Conservation (phyloP, 2,797 vertebrate species). For the Semaprochilodus insignis region DNA sequence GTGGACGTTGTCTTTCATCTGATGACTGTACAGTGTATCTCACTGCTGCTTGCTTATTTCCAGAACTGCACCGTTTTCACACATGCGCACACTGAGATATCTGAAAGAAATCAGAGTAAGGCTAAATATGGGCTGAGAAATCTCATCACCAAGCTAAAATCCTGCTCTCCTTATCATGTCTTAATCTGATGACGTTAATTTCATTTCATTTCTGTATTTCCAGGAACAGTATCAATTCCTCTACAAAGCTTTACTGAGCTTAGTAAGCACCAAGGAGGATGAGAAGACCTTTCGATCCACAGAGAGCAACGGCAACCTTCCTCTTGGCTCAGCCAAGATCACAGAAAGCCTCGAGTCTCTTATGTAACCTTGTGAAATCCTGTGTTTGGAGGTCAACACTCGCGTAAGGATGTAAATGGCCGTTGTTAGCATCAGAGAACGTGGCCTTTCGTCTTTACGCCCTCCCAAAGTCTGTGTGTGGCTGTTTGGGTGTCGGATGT, state of each 20-base stretch:
- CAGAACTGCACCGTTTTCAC: no score
- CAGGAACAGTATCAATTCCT: constrained; percentile 97
- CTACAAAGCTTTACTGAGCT: constrained; percentile 92
- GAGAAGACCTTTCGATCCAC: constrained; percentile 86
- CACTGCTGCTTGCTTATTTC: no score
- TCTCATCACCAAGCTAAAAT: no score
- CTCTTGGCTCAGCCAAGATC: constrained; percentile 80
- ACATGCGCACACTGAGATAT: no score
- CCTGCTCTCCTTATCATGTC: no score
- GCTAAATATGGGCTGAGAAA: no score
- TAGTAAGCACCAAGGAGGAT: constrained; percentile 93
- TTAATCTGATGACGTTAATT: no score
- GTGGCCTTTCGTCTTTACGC: constrained; percentile 43
- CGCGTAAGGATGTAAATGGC: constrained; percentile 12
- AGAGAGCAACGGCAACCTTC: constrained; percentile 90
- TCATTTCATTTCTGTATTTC: background rate
- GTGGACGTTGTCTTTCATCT: no score
- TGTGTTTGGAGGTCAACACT: constrained; percentile 14
- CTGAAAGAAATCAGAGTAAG: no score
- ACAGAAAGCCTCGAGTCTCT: constrained; percentile 96
- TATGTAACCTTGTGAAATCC: constrained; percentile 89
- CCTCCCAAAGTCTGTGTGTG: constrained; percentile 20
- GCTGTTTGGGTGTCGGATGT: constrained; percentile 55
- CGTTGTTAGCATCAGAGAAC: constrained; percentile 38
- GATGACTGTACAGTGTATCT: no score